Base-by-base conservation (phyloP, 2,888 invertebrate species). In the Epinotia nisella region DNA sequence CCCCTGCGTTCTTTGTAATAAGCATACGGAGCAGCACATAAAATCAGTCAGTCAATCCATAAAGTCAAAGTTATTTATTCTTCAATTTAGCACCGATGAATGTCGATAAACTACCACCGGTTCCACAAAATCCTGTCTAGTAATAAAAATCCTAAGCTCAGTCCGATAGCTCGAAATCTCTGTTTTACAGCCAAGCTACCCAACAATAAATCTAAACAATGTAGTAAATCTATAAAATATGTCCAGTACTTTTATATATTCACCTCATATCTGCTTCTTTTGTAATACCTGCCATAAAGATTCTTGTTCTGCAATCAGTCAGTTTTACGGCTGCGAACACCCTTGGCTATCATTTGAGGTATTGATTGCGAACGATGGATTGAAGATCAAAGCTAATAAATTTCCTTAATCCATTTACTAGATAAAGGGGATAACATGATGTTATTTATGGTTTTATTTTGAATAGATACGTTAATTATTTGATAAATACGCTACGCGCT, bases 361-460 rank as follows among this genome's bases (percentile, higher is more conserved):
- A 39, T 15, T 15, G n/a, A 66, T 65, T 66, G 53, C 55, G 10
- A 66, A 55, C 21, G 35, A 35, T 9, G 35, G 9, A 35, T 64
- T 15, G 24, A 55, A 39, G 4, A 9, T 56, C 61, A 49, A 56
- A 56, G 67, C 55, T 72, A 35, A 67, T 60, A 45, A 55, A 24
- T 3, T 58, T 35, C 55, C 35, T 29, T 61, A 72, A 67, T 55
- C 60, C 55, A 49, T 21, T 45, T 66, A 53, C 49, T 21, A 35
- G 35, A 49, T 49, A 61, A 65, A 59, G 17, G 51, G 4, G 13
- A 55, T 66, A 66, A 60, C 13, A 19, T 19, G 4, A 1, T 19
- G 17, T 72, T 29, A 72, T 72, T 67, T 72, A 72, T 68, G 61
- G 45, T 67, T 62, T 56, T 72, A 72, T 72, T 68, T 68, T 72